Base-by-base conservation (phyloP, 1,140 invertebrate species). In the Paralvinella palmiformis region DNA sequence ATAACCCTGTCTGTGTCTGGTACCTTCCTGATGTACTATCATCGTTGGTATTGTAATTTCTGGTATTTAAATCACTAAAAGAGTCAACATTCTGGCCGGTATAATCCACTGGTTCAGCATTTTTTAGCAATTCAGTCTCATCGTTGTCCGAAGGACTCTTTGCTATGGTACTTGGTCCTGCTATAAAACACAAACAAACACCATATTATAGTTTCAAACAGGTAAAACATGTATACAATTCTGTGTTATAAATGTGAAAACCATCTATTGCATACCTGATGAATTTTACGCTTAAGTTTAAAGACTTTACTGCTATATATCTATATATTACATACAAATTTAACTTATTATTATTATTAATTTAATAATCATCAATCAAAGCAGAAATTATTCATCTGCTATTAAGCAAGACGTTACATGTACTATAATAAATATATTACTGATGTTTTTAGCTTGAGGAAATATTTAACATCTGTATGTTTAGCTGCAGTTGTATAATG, bases 101-200 rank as follows among this genome's bases (percentile, higher is more conserved):
- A 68, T 86, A 88, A 64, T 88, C 87, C 31, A 87, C 70, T 0
- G 85, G 85, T 64, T 88, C 86, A 13, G 84, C 85, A 68, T 87
- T 84, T 24, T 81, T 79, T 32, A 87, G 74, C n/a, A 87, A 73
- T 62, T 85, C 85, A 29, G 85, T 83, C 37, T 83, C 79, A 20
- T 86, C 86, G 37, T 85, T 86, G 68, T 87, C 85, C 44, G 82
- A 81, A 2, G 83, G 83, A 36, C 72, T 62, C 71, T 68, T 29
- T 71, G 67, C 48, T 15, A 53, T 15, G 10, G 13, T 7, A 53
- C 7, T 10, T 15, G 27, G 7, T 15, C 7, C 7, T 53, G 10
- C 10, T 20, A 53, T 10, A 53, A 53, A 10, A 20, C 7, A 53
- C 27, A 53, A 53, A 27, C 7, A 15, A 53, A 53, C 50, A 29